Evolutionary conservation across 1,140 invertebrate species (phyloP).

Genomic region (Centruroides sculpturatus): DNA sequence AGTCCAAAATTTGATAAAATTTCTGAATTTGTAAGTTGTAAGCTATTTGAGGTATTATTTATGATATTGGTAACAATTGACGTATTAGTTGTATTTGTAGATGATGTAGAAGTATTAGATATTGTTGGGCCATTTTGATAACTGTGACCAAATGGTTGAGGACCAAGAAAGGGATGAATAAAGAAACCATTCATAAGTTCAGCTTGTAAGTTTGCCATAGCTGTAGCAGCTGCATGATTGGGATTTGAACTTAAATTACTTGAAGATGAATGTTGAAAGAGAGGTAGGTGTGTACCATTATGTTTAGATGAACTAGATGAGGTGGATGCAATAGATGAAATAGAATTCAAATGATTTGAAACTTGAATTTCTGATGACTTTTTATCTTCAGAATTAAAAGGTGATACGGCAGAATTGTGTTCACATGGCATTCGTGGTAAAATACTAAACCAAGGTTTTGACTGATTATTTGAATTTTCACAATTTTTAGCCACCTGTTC

Average conservation of each 20-base stretch:
- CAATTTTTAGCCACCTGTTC: slow-evolving; percentile 12
- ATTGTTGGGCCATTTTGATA: neutral
- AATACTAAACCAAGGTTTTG: slow-evolving; percentile 45
- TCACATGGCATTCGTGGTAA: slow-evolving; percentile 45
- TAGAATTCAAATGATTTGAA: too few relatives aligned
- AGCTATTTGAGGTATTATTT: too few relatives aligned
- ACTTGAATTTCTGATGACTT: too few relatives aligned
- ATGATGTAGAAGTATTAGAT: neutral
- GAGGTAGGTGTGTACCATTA: too few relatives aligned
- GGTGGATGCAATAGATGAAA: too few relatives aligned
- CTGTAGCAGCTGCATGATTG: slow-evolving; percentile 6
- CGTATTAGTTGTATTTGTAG: too few relatives aligned
- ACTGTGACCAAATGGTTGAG: slow-evolving; percentile 1
- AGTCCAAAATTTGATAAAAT: slow-evolving; percentile 8
- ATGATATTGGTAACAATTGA: too few relatives aligned
- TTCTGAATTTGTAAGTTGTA: neutral
- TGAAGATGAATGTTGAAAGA: neutral
- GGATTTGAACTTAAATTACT: neutral
- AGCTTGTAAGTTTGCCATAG: slow-evolving; percentile 11
- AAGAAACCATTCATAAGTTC: slow-evolving; percentile 14
- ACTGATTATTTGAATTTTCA: slow-evolving; percentile 16
- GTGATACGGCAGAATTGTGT: too few relatives aligned
- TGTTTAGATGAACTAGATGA: too few relatives aligned
- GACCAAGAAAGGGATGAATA: slow-evolving; percentile 9
- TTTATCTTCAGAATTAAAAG: too few relatives aligned